Conservation (phyloP, 2,113 vertebrate species). For the Camelus bactrianus region DNA sequence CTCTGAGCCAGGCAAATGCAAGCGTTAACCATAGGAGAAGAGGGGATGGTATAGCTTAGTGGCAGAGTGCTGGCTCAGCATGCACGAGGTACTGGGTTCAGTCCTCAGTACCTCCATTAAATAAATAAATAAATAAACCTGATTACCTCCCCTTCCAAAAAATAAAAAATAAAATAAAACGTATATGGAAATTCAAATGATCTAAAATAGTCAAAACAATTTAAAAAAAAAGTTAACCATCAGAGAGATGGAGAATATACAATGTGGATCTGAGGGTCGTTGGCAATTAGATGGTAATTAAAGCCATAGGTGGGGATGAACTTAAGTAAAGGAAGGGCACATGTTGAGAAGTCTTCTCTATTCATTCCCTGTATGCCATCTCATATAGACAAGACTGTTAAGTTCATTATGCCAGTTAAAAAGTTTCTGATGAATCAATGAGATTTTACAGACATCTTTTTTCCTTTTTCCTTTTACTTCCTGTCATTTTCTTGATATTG, state of each 20-base stretch:
- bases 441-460: background rate
- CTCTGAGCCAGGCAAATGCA: background rate
- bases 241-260: background rate
- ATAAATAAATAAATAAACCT: too few species aligned
- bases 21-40: background rate
- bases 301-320: background rate
- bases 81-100: too few species aligned
- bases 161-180: too few species aligned
- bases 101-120: too few species aligned
- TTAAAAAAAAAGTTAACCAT: too few species aligned
- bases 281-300: background rate
- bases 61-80: too few species aligned
- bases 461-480: background rate
- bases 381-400: background rate
- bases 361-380: background rate
- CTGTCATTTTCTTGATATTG: background rate
- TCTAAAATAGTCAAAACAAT: too few species aligned
- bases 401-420: background rate
- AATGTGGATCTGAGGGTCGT: background rate
- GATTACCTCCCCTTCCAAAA: too few species aligned
- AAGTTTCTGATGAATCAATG: background rate
- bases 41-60: too few species aligned
- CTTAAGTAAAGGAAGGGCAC: background rate
- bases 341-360: background rate
- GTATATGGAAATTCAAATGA: too few species aligned